These are phyloP conservation scores for Macrocentrus cingulum DNA, from an alignment of 1,140 invertebrate species.

Conservation along the genomic window DNA sequence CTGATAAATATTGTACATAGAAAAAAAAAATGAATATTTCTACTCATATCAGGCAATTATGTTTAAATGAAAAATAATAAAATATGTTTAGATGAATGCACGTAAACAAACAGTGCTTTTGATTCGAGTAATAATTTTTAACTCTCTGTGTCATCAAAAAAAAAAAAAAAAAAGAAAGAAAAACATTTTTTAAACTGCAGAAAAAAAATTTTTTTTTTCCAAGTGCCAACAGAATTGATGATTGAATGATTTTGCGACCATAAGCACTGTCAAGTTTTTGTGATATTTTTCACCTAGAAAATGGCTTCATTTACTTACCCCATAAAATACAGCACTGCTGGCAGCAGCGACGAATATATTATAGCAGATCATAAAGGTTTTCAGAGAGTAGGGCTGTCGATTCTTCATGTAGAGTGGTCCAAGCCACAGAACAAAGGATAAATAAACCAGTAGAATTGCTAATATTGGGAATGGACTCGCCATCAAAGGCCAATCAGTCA, in stretches of 20 bases:
- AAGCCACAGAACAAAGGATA: conserved; percentile 62
- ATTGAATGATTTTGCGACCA: not conserved
- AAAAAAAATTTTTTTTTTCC: not conserved
- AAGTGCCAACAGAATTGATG: no score
- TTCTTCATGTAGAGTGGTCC: conserved; percentile 67
- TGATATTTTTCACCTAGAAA: not conserved
- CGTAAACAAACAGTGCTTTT: no score
- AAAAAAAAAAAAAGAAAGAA: no score
- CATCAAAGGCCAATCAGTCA: conserved; percentile 77
- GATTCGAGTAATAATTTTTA: no score
- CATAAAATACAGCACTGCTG: conserved; percentile 57
- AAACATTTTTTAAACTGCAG: no score
- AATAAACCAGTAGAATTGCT: conserved; percentile 59
- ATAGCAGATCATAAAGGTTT: conserved; percentile 62
- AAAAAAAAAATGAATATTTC: conserved; percentile 9
- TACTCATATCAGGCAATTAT: no score
- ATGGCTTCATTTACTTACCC: conserved; percentile 46
- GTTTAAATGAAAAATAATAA: no score
- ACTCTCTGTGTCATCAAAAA: no score
- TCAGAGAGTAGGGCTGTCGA: conserved; percentile 61
- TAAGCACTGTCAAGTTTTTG: not conserved
- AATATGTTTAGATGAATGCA: no score
- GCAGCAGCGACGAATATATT: conserved; percentile 60
- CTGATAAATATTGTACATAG: conserved; percentile 33
- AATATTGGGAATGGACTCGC: conserved; percentile 62